Evolutionary conservation across 2,797 vertebrate genomes (phyloP), one percentile per base, ranked within the genome.

Genomic region (Ceryle rudis): DNA sequence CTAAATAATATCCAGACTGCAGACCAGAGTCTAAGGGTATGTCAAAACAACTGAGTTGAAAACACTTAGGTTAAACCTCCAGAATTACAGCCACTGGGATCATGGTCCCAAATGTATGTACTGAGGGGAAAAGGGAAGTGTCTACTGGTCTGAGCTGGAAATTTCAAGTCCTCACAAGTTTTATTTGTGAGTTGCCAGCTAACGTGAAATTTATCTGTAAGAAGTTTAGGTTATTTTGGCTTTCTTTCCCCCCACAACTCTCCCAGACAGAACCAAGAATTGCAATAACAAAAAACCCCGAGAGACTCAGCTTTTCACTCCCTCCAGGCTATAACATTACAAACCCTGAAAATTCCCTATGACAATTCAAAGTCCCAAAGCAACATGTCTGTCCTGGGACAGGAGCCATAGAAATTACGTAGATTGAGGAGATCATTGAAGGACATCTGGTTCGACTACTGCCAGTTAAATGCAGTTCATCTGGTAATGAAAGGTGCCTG

Each of bases 161-260:
- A 77, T 61, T 66, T 52, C 33, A 71, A 29, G 11, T 13, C 1
- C 9, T 7, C 44, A 28, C 22, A 60, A 66, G 9, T 89, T 73
- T 73, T 66, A 6, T 14, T 29, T 79, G 42, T 55, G 28, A 5
- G 16, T 94, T 93, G 90, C 42, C 46, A 89, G 10, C 14, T 83
- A 19, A 64, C 18, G 2, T 70, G 2, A 64, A 82, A 67, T 66
- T 31, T 26, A 28, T 39, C 25, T 52, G 1, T 23, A 26, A 37
- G 26, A 71, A 31, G 1, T 70, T 78, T 57, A 73, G n/a, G 21
- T 71, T 74, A 35, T 57, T 81, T 81, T 69, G 21, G 6, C 35
- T 17, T 35, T 69, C 39, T 57, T 13, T 0, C 1, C 23, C n/a
- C 37, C 22, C 2, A 1, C 13, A 46, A 16, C 6, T 58, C 8